These are phyloP conservation scores for Blastobasis adustella DNA, from an alignment of 2,888 invertebrate species.

Conservation along the genomic window DNA sequence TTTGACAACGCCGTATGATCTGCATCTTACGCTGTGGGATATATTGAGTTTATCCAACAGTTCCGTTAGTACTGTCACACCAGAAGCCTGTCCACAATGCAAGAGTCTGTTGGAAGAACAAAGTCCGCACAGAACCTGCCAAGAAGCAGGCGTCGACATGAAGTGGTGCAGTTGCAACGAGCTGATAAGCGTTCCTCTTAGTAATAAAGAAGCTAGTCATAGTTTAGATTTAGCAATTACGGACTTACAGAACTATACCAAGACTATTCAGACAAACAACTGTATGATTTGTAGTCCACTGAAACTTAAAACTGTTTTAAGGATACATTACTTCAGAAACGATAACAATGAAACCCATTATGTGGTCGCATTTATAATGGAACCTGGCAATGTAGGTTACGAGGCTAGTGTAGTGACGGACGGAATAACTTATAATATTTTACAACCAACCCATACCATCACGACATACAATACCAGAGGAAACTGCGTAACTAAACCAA, in stretches of 20 bases:
- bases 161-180: constrained; percentile 85
- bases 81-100: constrained; percentile 77
- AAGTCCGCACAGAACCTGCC: constrained; percentile 76
- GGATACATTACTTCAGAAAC: constrained; percentile 48
- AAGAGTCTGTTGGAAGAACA: constrained; percentile 76
- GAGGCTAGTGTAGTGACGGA: constrained; percentile 77
- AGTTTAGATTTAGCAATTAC: constrained; percentile 58
- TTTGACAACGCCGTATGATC: constrained; percentile 83
- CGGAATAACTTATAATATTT: constrained; percentile 46
- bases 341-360: constrained; percentile 51
- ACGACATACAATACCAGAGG: constrained; percentile 34
- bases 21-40: constrained; percentile 80
- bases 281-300: constrained; percentile 67
- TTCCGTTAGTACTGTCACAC: constrained; percentile 28
- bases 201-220: constrained; percentile 47
- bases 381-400: constrained; percentile 77
- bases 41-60: constrained; percentile 67
- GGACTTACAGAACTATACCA: constrained; percentile 27
- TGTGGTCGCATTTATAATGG: constrained; percentile 76
- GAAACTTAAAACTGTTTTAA: constrained; percentile 58
- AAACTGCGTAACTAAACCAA: constrained; percentile 28
- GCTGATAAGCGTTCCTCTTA: constrained; percentile 44
- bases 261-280: constrained; percentile 27
- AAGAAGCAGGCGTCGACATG: constrained; percentile 77
- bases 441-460: constrained; percentile 68